phyloP scores from a whole-genome alignment of 2,113 vertebrate species.

The Rana temporaria region DNA sequence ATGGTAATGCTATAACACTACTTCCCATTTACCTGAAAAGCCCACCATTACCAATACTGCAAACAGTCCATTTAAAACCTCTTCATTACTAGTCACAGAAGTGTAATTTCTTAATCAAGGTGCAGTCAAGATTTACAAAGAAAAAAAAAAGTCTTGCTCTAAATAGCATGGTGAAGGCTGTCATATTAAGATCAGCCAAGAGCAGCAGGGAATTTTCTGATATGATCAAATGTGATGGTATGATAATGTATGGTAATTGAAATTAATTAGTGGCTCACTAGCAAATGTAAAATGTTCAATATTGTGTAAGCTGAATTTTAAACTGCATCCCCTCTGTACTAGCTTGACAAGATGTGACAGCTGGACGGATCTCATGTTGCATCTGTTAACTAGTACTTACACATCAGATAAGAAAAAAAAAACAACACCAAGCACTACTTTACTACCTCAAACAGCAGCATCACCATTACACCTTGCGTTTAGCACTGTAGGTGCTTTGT shows the following conservation, averaged over 20 bases:
- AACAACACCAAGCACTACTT: conserved; percentile 64
- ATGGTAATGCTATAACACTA: no score
- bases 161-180: conserved; percentile 8
- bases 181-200: conserved; percentile 19
- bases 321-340: conserved; percentile 79
- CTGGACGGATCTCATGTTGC: conserved; percentile 70
- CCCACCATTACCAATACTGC: background rate
- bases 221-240: conserved; percentile 94
- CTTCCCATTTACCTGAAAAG: background rate
- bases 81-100: background rate
- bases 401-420: conserved; percentile 71
- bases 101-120: background rate
- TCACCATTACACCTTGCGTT: conserved; percentile 66
- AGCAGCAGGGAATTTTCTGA: conserved; percentile 80
- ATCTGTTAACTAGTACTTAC: conserved; percentile 66
- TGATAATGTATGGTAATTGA: conserved; percentile 98
- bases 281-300: conserved; percentile 85
- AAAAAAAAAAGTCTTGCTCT: background rate
- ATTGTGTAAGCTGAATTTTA: conserved; percentile 94
- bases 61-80: background rate
- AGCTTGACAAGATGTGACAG: conserved; percentile 81
- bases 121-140: background rate
- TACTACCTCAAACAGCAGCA: conserved; percentile 64
- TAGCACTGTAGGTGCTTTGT: conserved; percentile 62
- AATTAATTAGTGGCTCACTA: conserved; percentile 90